phyloP scores from a whole-genome alignment of 2,888 invertebrate genomes.

The Apamea sordens region DNA sequence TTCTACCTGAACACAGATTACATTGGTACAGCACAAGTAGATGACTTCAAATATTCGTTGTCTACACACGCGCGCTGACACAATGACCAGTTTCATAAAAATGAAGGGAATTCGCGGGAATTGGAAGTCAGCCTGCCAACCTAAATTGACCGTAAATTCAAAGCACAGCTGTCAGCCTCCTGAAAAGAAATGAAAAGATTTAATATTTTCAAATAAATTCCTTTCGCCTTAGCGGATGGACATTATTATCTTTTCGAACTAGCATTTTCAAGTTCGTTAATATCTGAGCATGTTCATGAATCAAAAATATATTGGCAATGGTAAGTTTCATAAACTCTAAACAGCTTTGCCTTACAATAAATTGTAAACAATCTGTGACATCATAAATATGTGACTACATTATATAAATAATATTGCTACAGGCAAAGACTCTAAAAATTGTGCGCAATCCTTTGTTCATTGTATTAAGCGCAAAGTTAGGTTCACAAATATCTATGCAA shows the following conservation, averaged over 20 bases:
- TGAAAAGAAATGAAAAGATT: background rate
- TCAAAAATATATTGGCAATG: no score
- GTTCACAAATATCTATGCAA: no score
- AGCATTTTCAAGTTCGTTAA: no score
- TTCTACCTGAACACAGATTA: conserved; percentile 19
- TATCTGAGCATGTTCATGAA: no score
- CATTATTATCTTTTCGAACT: background rate
- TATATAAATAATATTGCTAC: no score
- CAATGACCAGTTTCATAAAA: background rate
- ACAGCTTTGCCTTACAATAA: no score
- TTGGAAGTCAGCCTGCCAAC: background rate
- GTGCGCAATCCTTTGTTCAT: no score
- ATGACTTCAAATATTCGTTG: background rate
- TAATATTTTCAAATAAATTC: background rate
- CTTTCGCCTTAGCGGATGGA: background rate
- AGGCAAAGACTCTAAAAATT: no score
- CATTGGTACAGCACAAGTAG: background rate
- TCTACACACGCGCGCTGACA: background rate
- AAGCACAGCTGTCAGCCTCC: background rate
- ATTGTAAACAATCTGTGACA: no score
- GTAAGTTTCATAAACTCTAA: no score
- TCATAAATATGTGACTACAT: no score
- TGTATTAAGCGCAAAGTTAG: no score
- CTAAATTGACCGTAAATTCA: background rate
- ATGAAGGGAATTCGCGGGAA: background rate